Evolutionary conservation across 2,888 invertebrate species (phyloP).

Genomic region (Crossocerus cetratus): DNA sequence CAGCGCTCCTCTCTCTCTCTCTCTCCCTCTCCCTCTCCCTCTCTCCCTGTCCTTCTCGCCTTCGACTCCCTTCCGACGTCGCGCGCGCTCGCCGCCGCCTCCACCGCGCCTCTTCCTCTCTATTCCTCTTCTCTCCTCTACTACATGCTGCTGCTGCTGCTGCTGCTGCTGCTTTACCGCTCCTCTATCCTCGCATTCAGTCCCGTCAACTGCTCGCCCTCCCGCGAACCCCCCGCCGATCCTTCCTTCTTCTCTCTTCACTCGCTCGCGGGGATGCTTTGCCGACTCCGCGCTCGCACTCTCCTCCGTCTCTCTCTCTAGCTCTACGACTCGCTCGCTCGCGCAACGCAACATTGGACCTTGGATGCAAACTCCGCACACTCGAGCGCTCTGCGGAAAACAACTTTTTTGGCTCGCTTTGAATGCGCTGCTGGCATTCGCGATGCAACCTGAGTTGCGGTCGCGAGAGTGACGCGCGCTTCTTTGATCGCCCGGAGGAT

Average conservation of each 20-base stretch:
- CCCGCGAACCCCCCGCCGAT: neutral
- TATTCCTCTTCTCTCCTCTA: neutral
- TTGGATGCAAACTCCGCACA: constrained; percentile 45
- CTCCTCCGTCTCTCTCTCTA: constrained; percentile 51
- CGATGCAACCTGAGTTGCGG: neutral
- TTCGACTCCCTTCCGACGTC: neutral
- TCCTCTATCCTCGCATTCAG: constrained; percentile 3
- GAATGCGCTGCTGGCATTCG: constrained; percentile 3
- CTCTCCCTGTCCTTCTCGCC: constrained; percentile 7
- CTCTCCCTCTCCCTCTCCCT: constrained; percentile 32
- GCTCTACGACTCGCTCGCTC: constrained; percentile 4
- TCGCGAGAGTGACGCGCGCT: neutral
- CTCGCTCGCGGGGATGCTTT: no score
- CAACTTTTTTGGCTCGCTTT: constrained; percentile 29
- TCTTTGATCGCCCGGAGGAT: neutral
- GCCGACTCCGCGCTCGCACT: constrained; percentile 47
- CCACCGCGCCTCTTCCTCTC: constrained; percentile 11
- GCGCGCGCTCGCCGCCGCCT: neutral
- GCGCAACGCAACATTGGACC: constrained; percentile 53
- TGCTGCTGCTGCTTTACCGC: neutral
- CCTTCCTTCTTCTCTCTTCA: no score
- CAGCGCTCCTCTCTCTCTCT: constrained; percentile 45
- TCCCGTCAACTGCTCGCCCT: constrained; percentile 10
- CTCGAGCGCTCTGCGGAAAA: constrained; percentile 37
- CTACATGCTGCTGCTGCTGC: neutral